Base-by-base conservation (phyloP, 2,113 vertebrate species). In the Dipodomys stephensi region DNA sequence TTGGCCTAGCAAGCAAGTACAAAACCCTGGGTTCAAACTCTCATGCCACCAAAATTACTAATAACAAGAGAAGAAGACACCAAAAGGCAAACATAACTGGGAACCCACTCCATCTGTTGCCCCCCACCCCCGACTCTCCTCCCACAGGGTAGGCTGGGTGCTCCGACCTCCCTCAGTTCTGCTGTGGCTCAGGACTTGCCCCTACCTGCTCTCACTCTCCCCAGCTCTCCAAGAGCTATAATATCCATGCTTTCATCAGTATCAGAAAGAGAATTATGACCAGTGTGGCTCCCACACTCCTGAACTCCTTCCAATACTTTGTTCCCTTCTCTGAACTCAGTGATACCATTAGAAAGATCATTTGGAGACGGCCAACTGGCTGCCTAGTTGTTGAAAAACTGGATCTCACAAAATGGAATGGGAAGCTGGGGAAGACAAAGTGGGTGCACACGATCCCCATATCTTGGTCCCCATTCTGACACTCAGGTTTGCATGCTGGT, bases 291-390 rank as follows among this genome's bases (percentile, higher is more conserved):
- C 85, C 65, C 7, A 10, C 18, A 23, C 90, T 83, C 82, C 11
- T 23, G 6, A 78, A 77, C 53, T 76, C 71, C 53, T 85, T 85
- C 32, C 53, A 67, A 77, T 46, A 53, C 16, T 79, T 60, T 44
- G 27, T 28, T 72, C 44, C 35, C 64, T 76, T 88, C 87, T 77
- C 39, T 25, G 30, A 60, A 79, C 30, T 87, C 44, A n/a, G 91
- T 72, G 44, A 72, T 5, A 32, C 1, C 65, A 23, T 72, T 65
- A 65, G 60, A 18, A 60, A 79, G 20, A 23, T 32, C 39, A 83
- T 27, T 28, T 74, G 13, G 64, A 67, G 71, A 67, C 49, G 67
- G 57, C 65, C 86, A 83, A 73, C 0, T 22, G 65, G 53, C 53
- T 67, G 65, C 32, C 32, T 73, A 60, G 11, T 73, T 83, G 44